Percentiles rank a stretch among this genome's conserved stretches.
These are phyloP conservation scores for Bradypodion ventrale DNA, from an alignment of 2,797 vertebrate genomes.

Conservation along the genomic window DNA sequence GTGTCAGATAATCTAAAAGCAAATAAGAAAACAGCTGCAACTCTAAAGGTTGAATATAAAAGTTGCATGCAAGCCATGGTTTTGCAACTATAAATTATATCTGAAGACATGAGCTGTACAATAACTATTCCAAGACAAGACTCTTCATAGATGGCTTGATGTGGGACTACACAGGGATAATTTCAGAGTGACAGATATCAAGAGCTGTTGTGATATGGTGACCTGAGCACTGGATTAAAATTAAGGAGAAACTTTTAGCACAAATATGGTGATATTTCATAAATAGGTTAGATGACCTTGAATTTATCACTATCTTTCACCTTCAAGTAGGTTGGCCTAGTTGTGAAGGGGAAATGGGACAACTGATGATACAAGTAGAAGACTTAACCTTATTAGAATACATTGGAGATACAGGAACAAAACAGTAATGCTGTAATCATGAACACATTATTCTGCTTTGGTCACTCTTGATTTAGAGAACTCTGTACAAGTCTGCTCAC, in stretches of 20 bases:
- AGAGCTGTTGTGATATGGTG: background rate
- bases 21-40: slow-evolving; percentile 22
- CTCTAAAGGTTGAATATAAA: slow-evolving; percentile 29
- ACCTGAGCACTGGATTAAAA: background rate
- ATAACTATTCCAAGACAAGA: slow-evolving; percentile 4
- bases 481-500: no score
- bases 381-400: background rate
- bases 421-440: background rate
- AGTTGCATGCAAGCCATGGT: slow-evolving; percentile 13
- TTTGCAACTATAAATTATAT: slow-evolving; percentile 15
- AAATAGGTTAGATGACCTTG: background rate
- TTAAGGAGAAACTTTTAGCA: background rate
- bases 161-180: slow-evolving; percentile 10
- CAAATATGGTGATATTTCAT: background rate
- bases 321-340: background rate
- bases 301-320: background rate
- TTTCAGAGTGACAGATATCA: background rate
- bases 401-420: background rate
- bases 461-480: no score
- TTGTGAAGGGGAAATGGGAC: background rate
- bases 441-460: background rate
- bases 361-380: background rate
- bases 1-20: slow-evolving; percentile 12
- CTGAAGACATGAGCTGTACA: background rate
- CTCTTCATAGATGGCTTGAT: background rate